These are phyloP conservation scores for Harpagifer antarcticus DNA, from an alignment of 2,797 vertebrate genomes.

Conservation along the genomic window DNA sequence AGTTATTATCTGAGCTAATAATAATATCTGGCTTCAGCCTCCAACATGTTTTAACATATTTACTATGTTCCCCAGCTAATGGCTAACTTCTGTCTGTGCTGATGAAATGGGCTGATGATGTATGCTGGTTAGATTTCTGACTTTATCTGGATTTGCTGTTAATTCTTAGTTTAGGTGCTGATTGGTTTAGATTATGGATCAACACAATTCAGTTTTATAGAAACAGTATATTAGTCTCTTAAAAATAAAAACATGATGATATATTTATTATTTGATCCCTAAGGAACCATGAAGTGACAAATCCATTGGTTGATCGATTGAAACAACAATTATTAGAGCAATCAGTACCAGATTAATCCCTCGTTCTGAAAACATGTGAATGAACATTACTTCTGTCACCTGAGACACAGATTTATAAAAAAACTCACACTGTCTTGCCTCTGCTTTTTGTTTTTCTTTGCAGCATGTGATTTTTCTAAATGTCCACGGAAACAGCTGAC, in stretches of 20 bases:
- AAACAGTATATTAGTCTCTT: neutral
- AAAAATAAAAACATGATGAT: neutral
- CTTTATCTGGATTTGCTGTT: too few species aligned
- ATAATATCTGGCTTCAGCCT: neutral
- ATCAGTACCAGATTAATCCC: neutral
- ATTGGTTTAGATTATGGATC: too few species aligned
- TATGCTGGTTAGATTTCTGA: too few species aligned
- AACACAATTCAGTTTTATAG: neutral
- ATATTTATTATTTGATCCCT: neutral
- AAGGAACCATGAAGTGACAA: neutral
- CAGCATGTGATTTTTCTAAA: conserved; percentile 82
- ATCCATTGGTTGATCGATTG: too few species aligned
- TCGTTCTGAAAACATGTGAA: neutral
- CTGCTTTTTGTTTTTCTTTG: conserved; percentile 45
- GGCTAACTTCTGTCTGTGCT: neutral
- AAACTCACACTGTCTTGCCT: conserved; percentile 4
- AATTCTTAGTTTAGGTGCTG: too few species aligned
- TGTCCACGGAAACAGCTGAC: conserved; percentile 70
- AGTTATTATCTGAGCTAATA: neutral
- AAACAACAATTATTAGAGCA: neutral
- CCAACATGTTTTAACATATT: neutral
- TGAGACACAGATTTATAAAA: neutral
- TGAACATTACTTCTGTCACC: too few species aligned
- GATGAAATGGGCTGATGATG: too few species aligned
- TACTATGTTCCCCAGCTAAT: neutral